Evolutionary conservation across 2,888 invertebrate genomes (phyloP).

Genomic region (Tipula vernalis): DNA sequence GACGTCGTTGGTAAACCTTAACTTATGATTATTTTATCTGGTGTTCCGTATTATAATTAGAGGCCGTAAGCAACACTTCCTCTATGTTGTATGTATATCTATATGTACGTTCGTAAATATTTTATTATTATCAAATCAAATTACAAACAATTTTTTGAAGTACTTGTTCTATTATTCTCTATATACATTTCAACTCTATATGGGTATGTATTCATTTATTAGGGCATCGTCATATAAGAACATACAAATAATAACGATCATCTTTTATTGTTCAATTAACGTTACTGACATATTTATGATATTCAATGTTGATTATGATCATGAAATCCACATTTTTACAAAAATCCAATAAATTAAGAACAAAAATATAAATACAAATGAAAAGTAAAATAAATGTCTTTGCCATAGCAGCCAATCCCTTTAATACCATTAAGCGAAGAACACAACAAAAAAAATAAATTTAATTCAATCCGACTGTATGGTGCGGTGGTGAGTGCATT

Average conservation of each 20-base stretch:
- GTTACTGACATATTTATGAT: constrained; percentile 4
- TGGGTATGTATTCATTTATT: not conserved
- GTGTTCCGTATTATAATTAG: too few species aligned
- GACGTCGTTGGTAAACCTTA: too few species aligned
- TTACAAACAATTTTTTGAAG: not conserved
- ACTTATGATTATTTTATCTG: too few species aligned
- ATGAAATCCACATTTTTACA: not conserved
- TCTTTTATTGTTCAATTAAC: not conserved
- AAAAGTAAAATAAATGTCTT: not conserved
- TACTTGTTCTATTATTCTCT: not conserved
- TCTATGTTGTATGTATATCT: too few species aligned
- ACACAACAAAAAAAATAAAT: not conserved
- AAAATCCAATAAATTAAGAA: not conserved
- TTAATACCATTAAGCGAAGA: not conserved
- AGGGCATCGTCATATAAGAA: not conserved
- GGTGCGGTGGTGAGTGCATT: not conserved
- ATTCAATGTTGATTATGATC: constrained; percentile 4
- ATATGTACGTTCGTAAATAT: too few species aligned
- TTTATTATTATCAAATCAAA: too few species aligned
- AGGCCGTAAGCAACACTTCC: too few species aligned
- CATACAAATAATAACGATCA: not conserved
- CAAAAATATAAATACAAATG: not conserved
- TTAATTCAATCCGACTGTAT: not conserved
- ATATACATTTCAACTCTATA: not conserved
- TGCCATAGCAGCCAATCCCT: not conserved